These are phyloP conservation scores for Tenthredo mesomela DNA, from an alignment of 2,888 invertebrate genomes.

Conservation along the genomic window DNA sequence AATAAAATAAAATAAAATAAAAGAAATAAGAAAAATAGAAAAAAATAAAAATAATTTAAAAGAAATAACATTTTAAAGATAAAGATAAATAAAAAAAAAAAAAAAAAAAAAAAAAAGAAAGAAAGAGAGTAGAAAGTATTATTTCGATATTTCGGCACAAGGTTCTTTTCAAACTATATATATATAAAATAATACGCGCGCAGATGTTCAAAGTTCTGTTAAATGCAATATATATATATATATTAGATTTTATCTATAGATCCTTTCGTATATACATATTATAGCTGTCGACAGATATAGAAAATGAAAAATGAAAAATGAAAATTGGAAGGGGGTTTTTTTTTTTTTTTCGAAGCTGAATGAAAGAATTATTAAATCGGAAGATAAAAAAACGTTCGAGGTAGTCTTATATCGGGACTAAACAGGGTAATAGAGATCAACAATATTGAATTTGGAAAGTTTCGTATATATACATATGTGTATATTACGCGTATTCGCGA, in stretches of 20 bases:
- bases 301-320: not conserved
- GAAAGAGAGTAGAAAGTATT: not conserved
- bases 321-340: not conserved
- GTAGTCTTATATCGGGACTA: slow-evolving; percentile 67
- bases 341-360: not conserved
- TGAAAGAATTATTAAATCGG: not conserved
- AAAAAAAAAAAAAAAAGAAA: not conserved
- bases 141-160: slow-evolving; percentile 43
- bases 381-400: not conserved
- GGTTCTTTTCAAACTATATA: slow-evolving; percentile 34
- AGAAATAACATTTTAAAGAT: not conserved
- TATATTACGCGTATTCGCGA: not conserved
- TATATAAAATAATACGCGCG: slow-evolving; percentile 4
- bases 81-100: not conserved
- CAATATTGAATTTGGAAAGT: not conserved
- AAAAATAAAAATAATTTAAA: not conserved
- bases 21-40: not conserved
- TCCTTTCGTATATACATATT: not conserved
- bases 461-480: not conserved
- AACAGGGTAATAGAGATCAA: slow-evolving; percentile 68
- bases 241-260: too few relatives aligned
- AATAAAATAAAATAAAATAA: not conserved
- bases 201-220: slow-evolving; percentile 46
- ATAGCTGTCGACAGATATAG: not conserved
- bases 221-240: slow-evolving; percentile 19